Percentiles rank a stretch among this genome's conserved stretches.
Conservation (phyloP, 2,888 invertebrate genomes). For the Aleiodes leptofemur region DNA sequence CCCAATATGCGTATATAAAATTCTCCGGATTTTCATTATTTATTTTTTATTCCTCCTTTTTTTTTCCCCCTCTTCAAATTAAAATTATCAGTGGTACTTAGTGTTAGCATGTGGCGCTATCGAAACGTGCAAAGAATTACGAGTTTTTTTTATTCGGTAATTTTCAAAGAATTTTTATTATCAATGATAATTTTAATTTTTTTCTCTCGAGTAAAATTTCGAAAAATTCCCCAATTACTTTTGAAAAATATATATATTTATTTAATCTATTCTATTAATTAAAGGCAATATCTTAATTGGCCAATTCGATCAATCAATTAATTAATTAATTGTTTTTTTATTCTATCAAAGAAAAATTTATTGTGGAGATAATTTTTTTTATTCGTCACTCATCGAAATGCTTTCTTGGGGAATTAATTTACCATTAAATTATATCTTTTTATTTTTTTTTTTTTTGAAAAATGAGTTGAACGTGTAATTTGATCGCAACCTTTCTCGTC, state of each 20-base stretch:
- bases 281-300: not conserved
- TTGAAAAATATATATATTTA: not conserved
- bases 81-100: conserved; percentile 57
- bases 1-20: conserved; percentile 42
- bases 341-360: too few species aligned
- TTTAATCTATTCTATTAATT: not conserved
- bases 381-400: too few species aligned
- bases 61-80: conserved; percentile 49
- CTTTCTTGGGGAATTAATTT: too few species aligned
- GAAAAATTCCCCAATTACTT: not conserved
- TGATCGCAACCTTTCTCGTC: too few species aligned
- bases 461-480: too few species aligned
- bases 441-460: too few species aligned
- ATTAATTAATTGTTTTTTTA: too few species aligned
- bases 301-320: too few species aligned
- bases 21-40: conserved; percentile 59
- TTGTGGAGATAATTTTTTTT: too few species aligned
- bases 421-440: too few species aligned
- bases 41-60: conserved; percentile 49
- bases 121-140: conserved; percentile 41
- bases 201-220: not conserved
- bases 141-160: conserved; percentile 39
- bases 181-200: too few species aligned
- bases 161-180: conserved; percentile 41
- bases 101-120: conserved; percentile 44